phyloP scores from a whole-genome alignment of 2,113 vertebrate species.

The Cichladusa arquata region DNA sequence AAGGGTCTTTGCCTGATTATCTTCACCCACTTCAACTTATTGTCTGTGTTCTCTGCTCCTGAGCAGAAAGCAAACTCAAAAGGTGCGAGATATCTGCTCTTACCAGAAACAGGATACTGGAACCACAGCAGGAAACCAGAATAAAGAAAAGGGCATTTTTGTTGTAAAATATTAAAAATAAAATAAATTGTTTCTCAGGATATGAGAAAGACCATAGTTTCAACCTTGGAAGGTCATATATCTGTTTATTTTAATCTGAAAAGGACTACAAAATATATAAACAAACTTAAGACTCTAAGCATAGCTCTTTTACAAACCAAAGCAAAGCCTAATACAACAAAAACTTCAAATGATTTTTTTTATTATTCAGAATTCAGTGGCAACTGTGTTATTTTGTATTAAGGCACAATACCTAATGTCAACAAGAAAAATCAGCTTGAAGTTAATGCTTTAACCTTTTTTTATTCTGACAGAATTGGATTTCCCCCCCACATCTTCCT shows the following conservation, averaged over 20 bases:
- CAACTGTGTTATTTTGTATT: background rate
- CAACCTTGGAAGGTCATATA: background rate
- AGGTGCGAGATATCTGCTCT: background rate
- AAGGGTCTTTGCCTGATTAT: background rate
- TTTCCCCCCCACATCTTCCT: background rate
- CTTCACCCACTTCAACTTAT: background rate
- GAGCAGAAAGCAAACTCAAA: background rate
- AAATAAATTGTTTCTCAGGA: background rate
- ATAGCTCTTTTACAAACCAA: background rate
- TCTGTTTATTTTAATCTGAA: background rate
- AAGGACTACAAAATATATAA: background rate
- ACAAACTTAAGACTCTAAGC: background rate
- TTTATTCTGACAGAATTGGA: background rate
- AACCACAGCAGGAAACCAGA: background rate
- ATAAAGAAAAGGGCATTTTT: background rate
- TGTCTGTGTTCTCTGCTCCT: background rate
- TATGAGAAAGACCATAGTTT: background rate
- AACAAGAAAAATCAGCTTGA: conserved; percentile 34
- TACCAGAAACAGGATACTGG: background rate
- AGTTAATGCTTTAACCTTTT: conserved; percentile 34
- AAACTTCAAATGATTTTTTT: background rate
- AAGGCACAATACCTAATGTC: conserved; percentile 15
- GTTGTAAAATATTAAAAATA: background rate
- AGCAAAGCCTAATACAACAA: background rate
- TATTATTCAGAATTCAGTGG: background rate